Evolutionary conservation across 2,113 vertebrate genomes (phyloP).

Genomic region (Tretioscincus oriximinensis): DNA sequence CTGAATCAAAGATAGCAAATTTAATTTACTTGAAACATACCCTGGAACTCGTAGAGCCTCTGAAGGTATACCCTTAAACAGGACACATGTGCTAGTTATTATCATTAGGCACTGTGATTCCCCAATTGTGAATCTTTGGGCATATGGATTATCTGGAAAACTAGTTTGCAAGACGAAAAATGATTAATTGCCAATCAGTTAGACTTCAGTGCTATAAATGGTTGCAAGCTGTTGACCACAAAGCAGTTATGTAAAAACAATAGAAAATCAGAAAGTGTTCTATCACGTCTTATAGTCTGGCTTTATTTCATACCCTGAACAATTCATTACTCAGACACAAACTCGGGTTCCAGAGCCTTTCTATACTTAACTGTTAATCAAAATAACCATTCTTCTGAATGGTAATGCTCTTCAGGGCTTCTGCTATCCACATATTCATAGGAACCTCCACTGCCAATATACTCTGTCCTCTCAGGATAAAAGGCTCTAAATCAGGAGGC

Average conservation of each 20-base stretch:
- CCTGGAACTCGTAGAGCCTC: slow-evolving; percentile 86
- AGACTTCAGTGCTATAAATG: background rate
- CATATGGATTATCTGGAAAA: background rate
- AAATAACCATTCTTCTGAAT: too few relatives aligned
- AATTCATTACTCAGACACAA: background rate
- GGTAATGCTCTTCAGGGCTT: too few relatives aligned
- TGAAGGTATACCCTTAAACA: slow-evolving; percentile 77
- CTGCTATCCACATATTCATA: too few relatives aligned
- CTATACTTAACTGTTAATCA: too few relatives aligned
- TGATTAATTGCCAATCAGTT: background rate
- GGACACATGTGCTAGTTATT: background rate
- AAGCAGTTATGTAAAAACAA: background rate
- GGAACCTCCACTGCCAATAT: too few relatives aligned
- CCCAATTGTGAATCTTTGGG: background rate
- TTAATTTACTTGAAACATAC: slow-evolving; percentile 94
- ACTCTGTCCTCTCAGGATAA: too few relatives aligned
- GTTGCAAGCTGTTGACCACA: background rate
- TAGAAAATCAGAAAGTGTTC: background rate
- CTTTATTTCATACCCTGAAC: background rate
- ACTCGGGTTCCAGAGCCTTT: background rate
- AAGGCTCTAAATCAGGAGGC: too few relatives aligned
- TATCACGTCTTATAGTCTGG: background rate
- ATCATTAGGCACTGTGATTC: background rate
- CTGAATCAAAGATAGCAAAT: slow-evolving; percentile 95
- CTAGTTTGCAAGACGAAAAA: background rate